Conservation (phyloP, 2,888 invertebrate species). For the Torymus auratus region DNA sequence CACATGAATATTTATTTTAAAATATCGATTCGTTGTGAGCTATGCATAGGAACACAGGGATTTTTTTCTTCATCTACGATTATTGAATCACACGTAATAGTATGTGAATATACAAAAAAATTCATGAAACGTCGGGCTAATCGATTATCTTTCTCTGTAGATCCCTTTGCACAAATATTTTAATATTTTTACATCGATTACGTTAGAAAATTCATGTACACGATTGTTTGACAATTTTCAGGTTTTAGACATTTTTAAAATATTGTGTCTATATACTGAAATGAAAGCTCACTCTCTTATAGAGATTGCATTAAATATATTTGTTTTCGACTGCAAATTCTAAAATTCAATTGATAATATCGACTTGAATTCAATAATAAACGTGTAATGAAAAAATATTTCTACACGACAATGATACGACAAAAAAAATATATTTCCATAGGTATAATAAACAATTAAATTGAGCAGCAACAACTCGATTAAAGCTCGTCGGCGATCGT, state of each 20-base stretch:
- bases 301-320: too few species aligned
- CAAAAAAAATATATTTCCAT: too few species aligned
- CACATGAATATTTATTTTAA: conserved; percentile 45
- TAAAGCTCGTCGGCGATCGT: conserved; percentile 43
- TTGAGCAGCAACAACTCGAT: too few species aligned
- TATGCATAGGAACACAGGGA: conserved; percentile 47
- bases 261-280: too few species aligned
- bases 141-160: neutral
- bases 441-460: too few species aligned
- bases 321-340: too few species aligned
- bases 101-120: conserved; percentile 14
- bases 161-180: too few species aligned
- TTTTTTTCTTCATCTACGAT: conserved; percentile 15
- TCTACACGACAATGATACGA: too few species aligned
- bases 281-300: too few species aligned
- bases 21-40: conserved; percentile 55
- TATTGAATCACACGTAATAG: conserved; percentile 29
- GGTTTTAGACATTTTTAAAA: neutral
- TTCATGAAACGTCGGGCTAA: conserved; percentile 3
- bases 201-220: neutral
- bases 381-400: too few species aligned
- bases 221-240: neutral
- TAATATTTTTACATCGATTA: neutral
- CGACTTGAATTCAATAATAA: neutral
- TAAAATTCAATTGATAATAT: neutral